A percentile compares a stretch with the other conserved stretches of the same genome.
Evolutionary conservation across 2,888 invertebrate species (phyloP).

Genomic region (Sphaerophoria rueppellii): DNA sequence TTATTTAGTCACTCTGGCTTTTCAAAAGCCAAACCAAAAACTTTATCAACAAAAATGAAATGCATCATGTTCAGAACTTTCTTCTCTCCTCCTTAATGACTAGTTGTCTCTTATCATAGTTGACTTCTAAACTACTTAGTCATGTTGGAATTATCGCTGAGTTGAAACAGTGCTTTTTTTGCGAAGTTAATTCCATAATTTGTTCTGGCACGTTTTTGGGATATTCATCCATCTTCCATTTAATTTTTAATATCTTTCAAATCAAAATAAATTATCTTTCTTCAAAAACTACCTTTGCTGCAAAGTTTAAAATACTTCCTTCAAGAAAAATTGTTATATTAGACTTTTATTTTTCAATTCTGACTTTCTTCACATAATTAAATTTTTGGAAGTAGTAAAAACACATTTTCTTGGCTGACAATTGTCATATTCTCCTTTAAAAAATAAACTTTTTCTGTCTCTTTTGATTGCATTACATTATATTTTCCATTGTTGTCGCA

Average conservation of each 20-base stretch:
- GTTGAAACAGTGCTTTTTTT: not conserved
- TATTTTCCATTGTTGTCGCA: no score
- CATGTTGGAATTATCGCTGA: not conserved
- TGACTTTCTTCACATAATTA: no score
- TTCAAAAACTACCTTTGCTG: no score
- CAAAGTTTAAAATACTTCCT: no score
- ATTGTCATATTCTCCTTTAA: no score
- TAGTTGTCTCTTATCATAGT: slow-evolving; percentile 7
- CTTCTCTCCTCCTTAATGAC: not conserved
- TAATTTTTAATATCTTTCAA: not conserved
- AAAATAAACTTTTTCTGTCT: no score
- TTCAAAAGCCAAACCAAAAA: slow-evolving; percentile 13
- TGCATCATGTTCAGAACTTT: slow-evolving; percentile 1
- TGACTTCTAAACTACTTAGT: slow-evolving; percentile 8
- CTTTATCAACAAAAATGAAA: slow-evolving; percentile 17
- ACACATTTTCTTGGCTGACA: no score
- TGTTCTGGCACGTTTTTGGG: not conserved
- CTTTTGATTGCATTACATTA: no score
- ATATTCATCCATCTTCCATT: not conserved
- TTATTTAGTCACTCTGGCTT: no score
- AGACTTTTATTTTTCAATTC: no score
- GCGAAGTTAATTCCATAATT: not conserved
- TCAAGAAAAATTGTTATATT: no score
- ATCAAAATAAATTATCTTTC: not conserved
- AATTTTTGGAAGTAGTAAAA: no score